Evolutionary conservation across 2,113 vertebrate genomes (phyloP).

Genomic region (Dissostichus mawsoni): DNA sequence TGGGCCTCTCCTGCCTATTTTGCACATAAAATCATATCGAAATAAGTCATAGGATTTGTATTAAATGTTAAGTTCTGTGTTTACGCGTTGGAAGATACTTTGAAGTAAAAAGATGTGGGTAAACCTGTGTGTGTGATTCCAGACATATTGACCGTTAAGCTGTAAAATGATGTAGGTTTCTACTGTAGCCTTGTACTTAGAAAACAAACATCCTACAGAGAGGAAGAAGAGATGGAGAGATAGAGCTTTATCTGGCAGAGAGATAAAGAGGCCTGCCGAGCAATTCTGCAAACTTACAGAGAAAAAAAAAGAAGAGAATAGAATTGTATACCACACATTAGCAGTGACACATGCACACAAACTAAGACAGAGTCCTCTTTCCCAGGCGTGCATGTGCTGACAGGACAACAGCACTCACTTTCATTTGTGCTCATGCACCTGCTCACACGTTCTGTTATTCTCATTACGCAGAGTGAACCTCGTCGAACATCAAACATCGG

Average conservation of each 20-base stretch:
- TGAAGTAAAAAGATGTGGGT: conserved; percentile 20
- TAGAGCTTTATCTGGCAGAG: conserved; percentile 43
- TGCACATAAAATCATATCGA: conserved; percentile 48
- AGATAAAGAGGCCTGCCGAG: conserved; percentile 32
- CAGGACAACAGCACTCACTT: conserved; percentile 48
- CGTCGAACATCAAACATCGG: conserved; percentile 8
- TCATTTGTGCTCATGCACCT: conserved; percentile 60
- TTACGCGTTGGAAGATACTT: conserved; percentile 17
- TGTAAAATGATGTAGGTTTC: conserved; percentile 19
- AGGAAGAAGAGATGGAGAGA: conserved; percentile 57
- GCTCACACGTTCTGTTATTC: conserved; percentile 46
- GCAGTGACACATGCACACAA: conserved; percentile 14
- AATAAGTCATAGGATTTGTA: conserved; percentile 29
- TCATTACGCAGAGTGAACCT: conserved; percentile 13
- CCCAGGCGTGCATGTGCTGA: conserved; percentile 34
- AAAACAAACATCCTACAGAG: conserved; percentile 38
- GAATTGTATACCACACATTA: not conserved
- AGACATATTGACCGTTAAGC: conserved; percentile 1
- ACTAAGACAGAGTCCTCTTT: not conserved
- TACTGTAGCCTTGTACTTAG: conserved; percentile 23
- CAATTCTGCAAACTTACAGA: conserved; percentile 44
- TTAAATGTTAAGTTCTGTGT: conserved; percentile 13
- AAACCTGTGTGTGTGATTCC: conserved; percentile 2
- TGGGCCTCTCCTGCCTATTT: conserved; percentile 34
- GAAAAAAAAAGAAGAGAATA: not conserved